Conservation (phyloP, 2,113 vertebrate species). For the Epinephelus lanceolatus region DNA sequence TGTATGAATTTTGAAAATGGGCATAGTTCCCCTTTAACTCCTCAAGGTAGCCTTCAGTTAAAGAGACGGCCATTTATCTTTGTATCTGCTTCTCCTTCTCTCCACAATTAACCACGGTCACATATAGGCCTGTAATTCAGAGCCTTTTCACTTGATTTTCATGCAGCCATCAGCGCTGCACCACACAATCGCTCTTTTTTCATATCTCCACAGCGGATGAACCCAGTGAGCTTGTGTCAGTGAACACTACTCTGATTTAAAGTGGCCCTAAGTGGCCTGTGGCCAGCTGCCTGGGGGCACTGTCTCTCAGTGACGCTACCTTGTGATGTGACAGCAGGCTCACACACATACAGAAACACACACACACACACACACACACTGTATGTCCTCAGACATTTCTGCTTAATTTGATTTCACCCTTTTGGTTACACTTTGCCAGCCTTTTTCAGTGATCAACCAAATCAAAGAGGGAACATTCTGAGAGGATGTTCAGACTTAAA, state of each 20-base stretch:
- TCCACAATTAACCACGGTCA: constrained; percentile 36
- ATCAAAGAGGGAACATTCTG: constrained; percentile 18
- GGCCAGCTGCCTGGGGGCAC: constrained; percentile 50
- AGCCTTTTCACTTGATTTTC: constrained; percentile 51
- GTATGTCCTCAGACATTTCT: constrained; percentile 16
- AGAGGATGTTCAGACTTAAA: constrained; percentile 28
- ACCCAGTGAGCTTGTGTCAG: constrained; percentile 55
- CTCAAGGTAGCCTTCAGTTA: neutral
- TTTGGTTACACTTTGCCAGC: constrained; percentile 30
- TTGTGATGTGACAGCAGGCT: constrained; percentile 56
- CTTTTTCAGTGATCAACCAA: constrained; percentile 9
- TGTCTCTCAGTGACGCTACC: constrained; percentile 46
- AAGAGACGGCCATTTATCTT: neutral
- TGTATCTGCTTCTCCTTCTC: neutral
- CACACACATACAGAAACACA: constrained; percentile 10
- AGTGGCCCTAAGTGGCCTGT: constrained; percentile 32
- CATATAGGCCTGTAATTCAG: constrained; percentile 31
- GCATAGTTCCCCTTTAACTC: neutral
- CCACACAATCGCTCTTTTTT: constrained; percentile 68
- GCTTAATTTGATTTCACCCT: constrained; percentile 47
- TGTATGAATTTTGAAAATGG: too few relatives aligned
- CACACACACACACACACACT: neutral
- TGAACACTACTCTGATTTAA: constrained; percentile 62
- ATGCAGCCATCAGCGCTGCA: constrained; percentile 28
- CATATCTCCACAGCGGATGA: constrained; percentile 36